Evolutionary conservation across 2,797 vertebrate genomes (phyloP).

Genomic region (Melanotaenia trifasciata): DNA sequence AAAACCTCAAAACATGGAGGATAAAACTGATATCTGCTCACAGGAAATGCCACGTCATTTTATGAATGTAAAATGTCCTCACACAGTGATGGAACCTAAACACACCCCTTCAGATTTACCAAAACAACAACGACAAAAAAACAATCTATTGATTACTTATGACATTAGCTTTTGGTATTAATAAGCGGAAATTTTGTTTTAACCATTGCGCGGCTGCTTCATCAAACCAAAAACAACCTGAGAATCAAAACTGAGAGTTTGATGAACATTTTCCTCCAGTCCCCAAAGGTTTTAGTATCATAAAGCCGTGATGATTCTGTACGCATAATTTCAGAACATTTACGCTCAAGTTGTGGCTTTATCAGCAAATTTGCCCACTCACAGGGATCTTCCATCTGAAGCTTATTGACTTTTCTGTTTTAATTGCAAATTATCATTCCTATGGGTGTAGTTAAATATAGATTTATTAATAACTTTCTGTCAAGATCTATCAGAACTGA

Average conservation of each 20-base stretch:
- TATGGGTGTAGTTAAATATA: no score
- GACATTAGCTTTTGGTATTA: constrained; percentile 17
- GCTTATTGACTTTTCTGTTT: constrained; percentile 5
- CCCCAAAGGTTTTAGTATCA: not conserved
- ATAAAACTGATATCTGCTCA: constrained; percentile 4
- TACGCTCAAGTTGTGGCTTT: not conserved
- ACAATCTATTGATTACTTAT: no score
- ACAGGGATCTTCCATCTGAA: constrained; percentile 25
- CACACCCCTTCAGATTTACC: not conserved
- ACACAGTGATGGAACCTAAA: no score
- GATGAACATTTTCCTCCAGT: constrained; percentile 5
- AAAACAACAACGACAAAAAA: not conserved
- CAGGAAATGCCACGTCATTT: not conserved
- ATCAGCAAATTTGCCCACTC: not conserved
- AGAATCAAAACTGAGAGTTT: constrained; percentile 25
- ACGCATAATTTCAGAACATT: not conserved
- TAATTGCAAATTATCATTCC: not conserved
- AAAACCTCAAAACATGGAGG: not conserved
- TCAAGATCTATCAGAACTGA: no score
- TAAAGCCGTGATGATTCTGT: not conserved
- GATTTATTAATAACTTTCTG: no score
- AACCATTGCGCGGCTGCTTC: constrained; percentile 9
- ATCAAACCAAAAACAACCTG: constrained; percentile 1
- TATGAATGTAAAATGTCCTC: not conserved
- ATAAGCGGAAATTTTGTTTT: not conserved